Evolutionary conservation across 2,113 vertebrate species (phyloP).

Genomic region (Channa maculata): DNA sequence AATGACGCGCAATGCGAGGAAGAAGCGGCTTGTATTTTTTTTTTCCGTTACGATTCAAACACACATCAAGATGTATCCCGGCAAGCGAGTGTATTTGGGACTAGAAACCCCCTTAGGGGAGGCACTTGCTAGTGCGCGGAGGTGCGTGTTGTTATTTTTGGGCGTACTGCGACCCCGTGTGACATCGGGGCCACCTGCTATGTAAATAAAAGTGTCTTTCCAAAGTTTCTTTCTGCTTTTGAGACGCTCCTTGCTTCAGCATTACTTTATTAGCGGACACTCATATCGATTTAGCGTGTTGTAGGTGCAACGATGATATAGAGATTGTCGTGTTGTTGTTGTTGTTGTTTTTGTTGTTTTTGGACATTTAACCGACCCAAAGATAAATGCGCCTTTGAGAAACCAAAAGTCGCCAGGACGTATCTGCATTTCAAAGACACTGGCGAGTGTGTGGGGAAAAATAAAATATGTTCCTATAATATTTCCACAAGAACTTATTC

Average conservation of each 20-base stretch:
- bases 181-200: constrained; percentile 93
- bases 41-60: constrained; percentile 77
- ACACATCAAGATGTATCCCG: constrained; percentile 82
- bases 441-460: too few species aligned
- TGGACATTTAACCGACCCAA: too few species aligned
- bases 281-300: too few species aligned
- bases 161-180: constrained; percentile 84
- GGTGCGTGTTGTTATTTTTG: constrained; percentile 78
- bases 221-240: constrained; percentile 78
- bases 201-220: constrained; percentile 84
- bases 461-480: neutral
- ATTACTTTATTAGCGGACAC: neutral
- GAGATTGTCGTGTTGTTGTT: neutral
- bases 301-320: neutral
- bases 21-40: constrained; percentile 83
- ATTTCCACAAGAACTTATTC: neutral
- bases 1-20: constrained; percentile 84
- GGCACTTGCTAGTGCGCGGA: constrained; percentile 78
- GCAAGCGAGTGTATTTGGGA: constrained; percentile 81
- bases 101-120: constrained; percentile 80
- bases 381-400: too few species aligned
- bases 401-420: too few species aligned
- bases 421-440: too few species aligned
- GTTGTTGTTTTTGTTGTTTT: neutral
- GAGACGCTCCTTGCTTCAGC: neutral